Evolutionary conservation across 2,797 vertebrate species (phyloP), one percentile per base, ranked within the genome.

Genomic region (Trachops cirrhosus): DNA sequence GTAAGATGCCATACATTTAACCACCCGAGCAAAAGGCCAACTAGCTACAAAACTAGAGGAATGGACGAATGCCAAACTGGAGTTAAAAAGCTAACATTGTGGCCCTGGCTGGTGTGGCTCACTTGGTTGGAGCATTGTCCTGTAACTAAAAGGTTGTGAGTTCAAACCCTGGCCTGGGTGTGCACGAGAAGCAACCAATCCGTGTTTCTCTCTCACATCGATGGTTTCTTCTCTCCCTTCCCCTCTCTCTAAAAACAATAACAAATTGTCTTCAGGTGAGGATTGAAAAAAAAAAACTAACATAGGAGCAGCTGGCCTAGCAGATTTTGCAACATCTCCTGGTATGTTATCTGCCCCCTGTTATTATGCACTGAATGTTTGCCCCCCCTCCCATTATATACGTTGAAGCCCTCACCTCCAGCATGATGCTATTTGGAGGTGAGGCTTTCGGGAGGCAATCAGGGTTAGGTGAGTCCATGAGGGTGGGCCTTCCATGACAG

Each of bases 1-100:
- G 54, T 34, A 79, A 96, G 93, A 95, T 18, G 32, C 75, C 85
- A 5, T 94, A 52, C 86, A 93, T 94, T 88, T 70, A 96, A 88
- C 87, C 39, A 77, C 39, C 37, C 0, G 37, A 5, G 37, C 32
- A 67, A 3, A 1, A 96, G 93, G 39, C 1, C 21, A 92, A 50
- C 48, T 70, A 68, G 90, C 34, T 78, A 39, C 78, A 78, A 50
- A 48, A 41, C 15, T n/a, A 73, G n/a, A 91, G 52, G 44, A 75
- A 79, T 18, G 26, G 11, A 54, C 41, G 41, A 50, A 44, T 82
- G 57, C 91, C 67, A 82, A 37, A 14, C 52, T 41, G 44, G 89
- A 78, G 83, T 83, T n/a, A 57, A 21, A 86, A 91, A 32, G 19
- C 39, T 73, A 64, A 37, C 26, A 22, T 75, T 39, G 83, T 12